Evolutionary conservation across 2,888 invertebrate species (phyloP), one percentile per base, ranked within the genome.

Genomic region (Deilephila porcellus): DNA sequence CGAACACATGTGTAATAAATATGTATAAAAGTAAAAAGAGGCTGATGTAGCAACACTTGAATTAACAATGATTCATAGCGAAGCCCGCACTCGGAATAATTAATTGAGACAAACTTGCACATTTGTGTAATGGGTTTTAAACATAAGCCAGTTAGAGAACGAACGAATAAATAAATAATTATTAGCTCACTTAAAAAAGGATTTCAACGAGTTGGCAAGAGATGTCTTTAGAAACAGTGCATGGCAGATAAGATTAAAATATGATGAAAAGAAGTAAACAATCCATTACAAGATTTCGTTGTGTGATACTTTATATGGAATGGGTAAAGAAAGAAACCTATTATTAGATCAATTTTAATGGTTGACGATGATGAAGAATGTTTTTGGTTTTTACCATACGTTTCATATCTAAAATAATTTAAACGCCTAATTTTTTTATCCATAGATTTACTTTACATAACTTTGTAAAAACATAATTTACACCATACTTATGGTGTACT

Each of bases 11-110:
- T 77, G 78, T 76, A 75, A 81, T 82, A 78, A 83, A 81, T 76
- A 83, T 25, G 25, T 25, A 25, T 81, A 84, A 82, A 83, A 81
- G 75, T 73, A 79, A 79, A 83, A 83, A 71, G 76, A 80, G 79
- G 82, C 75, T 77, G 80, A 79, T 77, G 79, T 37, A 25, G 52
- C 20, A 86, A 86, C 90, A 91, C 88, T 89, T 91, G 90, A 85
- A 86, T 85, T 84, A 88, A 91, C 86, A 88, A 82, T 91, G 90
- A 90, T 85, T 91, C 88, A 90, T 82, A 77, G 74, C 76, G 74
- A 71, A 79, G 72, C 67, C 20, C 17, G 20, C 11, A 80, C 78
- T 83, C 79, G 82, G 80, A 82, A 83, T 78, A 78, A 82, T 74
- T 81, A 79, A 74, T 81, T 78, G 76, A 79, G 76, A 78, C 78